Conservation (phyloP, 2,797 vertebrate genomes). For the Margarornis squamiger region DNA sequence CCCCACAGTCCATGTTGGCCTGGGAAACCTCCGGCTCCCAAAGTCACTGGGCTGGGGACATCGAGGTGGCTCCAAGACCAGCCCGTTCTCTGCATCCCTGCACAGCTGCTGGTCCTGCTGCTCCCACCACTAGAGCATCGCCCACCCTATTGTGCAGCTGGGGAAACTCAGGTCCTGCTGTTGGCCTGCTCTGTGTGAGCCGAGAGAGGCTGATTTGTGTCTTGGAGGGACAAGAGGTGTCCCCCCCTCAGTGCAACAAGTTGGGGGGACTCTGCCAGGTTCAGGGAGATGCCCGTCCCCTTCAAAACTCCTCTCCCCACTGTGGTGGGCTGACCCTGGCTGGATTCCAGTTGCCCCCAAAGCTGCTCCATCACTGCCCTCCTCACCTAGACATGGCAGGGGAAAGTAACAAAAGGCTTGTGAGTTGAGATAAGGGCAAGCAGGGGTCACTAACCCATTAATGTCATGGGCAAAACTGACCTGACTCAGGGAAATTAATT, state of each 20-base stretch:
- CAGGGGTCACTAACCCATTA: not conserved
- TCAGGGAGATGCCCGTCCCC: not conserved
- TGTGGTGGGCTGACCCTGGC: not conserved
- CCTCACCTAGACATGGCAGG: not conserved
- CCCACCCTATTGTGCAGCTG: not conserved
- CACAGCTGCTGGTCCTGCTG: not conserved
- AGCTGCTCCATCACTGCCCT: not conserved
- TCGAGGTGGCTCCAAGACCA: fast-evolving
- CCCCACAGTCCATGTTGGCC: not conserved
- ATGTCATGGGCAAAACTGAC: not conserved
- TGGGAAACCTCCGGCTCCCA: fast-evolving
- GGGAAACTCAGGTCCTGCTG: not conserved
- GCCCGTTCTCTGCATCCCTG: not conserved
- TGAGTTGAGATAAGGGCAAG: not conserved
- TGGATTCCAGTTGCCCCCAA: not conserved
- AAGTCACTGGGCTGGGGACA: not conserved
- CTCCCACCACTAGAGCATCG: not conserved
- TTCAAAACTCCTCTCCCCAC: not conserved
- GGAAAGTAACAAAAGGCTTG: not conserved
- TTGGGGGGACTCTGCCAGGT: not conserved
- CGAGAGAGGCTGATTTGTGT: not conserved
- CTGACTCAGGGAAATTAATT: not conserved
- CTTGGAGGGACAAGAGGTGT: not conserved
- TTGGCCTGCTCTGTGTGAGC: not conserved
- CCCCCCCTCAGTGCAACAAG: not conserved